phyloP scores from a whole-genome alignment of 2,113 vertebrate genomes.

The Ochotona curzoniae region DNA sequence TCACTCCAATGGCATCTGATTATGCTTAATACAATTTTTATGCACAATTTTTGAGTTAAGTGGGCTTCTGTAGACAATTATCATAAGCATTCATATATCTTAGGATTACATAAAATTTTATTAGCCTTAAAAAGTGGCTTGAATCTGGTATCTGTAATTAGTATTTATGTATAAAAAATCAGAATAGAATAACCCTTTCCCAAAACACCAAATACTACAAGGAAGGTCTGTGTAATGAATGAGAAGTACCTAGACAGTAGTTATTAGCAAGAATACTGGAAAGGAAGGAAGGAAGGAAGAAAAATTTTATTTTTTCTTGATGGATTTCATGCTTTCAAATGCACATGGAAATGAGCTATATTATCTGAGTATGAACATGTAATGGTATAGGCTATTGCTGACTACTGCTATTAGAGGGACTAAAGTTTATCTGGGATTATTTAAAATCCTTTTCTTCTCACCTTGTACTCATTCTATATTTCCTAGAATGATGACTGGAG shows the following conservation, averaged over 20 bases:
- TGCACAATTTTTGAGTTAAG: constrained; percentile 41
- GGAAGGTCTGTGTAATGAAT: background rate
- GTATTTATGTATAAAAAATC: background rate
- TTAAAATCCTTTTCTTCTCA: constrained; percentile 21
- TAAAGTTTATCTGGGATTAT: background rate
- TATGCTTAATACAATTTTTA: background rate
- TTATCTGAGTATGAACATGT: background rate
- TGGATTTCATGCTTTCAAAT: constrained; percentile 34
- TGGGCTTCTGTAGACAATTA: constrained; percentile 46
- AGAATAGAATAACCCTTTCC: constrained; percentile 42
- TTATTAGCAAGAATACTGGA: constrained; percentile 18
- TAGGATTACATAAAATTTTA: constrained; percentile 45
- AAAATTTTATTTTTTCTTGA: constrained; percentile 13
- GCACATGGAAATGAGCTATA: background rate
- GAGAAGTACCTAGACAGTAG: background rate
- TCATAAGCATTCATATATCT: constrained; percentile 28
- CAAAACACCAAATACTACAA: background rate
- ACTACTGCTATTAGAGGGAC: constrained; percentile 9
- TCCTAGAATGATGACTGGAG: constrained; percentile 40
- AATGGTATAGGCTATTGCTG: background rate
- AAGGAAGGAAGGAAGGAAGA: constrained; percentile 36
- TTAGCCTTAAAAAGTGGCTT: background rate
- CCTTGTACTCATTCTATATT: constrained; percentile 6
- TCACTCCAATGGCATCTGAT: background rate
- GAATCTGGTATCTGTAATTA: constrained; percentile 37